Evolutionary conservation across 2,888 invertebrate species (phyloP).

Genomic region (Andricus quercusramuli): DNA sequence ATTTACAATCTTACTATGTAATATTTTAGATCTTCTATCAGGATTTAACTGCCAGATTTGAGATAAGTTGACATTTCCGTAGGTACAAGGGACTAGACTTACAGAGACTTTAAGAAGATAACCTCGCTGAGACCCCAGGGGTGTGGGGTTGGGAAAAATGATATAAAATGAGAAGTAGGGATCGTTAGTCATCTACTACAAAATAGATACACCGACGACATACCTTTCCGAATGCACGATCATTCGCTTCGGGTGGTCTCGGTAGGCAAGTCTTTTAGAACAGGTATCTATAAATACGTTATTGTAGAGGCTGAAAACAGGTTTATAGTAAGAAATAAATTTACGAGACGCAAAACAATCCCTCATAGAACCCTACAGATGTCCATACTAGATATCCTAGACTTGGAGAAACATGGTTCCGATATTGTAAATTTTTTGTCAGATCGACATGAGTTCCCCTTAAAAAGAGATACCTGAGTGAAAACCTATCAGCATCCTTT

Average conservation of each 20-base stretch:
- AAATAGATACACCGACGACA: slow-evolving; percentile 53
- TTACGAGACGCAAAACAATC: not conserved
- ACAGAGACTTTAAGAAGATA: slow-evolving; percentile 19
- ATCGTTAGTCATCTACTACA: slow-evolving; percentile 48
- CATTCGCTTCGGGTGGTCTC: slow-evolving; percentile 58
- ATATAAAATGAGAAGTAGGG: slow-evolving; percentile 43
- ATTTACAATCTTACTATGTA: not conserved
- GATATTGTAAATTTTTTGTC: no score
- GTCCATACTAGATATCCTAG: no score
- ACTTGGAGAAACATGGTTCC: no score
- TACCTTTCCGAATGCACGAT: slow-evolving; percentile 54
- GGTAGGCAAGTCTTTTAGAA: not conserved
- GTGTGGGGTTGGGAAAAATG: slow-evolving; percentile 47
- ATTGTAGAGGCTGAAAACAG: not conserved
- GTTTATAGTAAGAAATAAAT: not conserved
- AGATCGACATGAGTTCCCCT: not conserved
- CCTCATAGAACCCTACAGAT: not conserved
- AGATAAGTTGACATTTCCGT: slow-evolving; percentile 36
- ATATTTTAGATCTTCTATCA: slow-evolving; percentile 36
- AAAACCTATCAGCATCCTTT: not conserved
- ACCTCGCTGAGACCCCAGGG: slow-evolving; percentile 46
- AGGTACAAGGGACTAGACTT: not conserved
- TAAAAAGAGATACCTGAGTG: not conserved
- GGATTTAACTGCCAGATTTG: slow-evolving; percentile 11
- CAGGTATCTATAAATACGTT: not conserved